phyloP scores from a whole-genome alignment of 2,888 invertebrate genomes.

The Gibbula magus region DNA sequence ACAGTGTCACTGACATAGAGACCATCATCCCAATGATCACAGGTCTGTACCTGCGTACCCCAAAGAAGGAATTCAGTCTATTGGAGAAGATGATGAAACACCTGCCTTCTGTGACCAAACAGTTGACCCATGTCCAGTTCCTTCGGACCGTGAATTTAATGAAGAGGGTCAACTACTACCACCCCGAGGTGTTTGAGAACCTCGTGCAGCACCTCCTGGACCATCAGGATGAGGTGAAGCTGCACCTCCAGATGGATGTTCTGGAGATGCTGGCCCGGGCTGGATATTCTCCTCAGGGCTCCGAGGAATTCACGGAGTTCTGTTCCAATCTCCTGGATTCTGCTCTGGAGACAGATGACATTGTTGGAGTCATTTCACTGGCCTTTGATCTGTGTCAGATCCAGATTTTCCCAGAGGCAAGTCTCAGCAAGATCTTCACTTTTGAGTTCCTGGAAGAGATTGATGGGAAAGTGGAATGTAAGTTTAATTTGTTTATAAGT shows the following conservation, averaged over 20 bases:
- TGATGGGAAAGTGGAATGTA: constrained; percentile 45
- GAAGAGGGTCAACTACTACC: constrained; percentile 29
- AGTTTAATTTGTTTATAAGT: background rate
- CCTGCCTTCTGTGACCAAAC: constrained; percentile 3
- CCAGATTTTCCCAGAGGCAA: constrained; percentile 45
- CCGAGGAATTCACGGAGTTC: constrained; percentile 36
- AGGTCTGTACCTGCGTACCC: constrained; percentile 11
- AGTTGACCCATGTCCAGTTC: background rate
- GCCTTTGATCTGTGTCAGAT: constrained; percentile 38
- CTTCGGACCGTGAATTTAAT: background rate
- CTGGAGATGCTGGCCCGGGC: constrained; percentile 9
- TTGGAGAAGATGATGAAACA: constrained; percentile 27
- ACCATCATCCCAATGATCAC: constrained; percentile 26
- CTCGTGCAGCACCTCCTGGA: constrained; percentile 29
- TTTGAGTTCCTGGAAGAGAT: constrained; percentile 47
- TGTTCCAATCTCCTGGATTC: constrained; percentile 20
- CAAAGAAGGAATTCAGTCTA: background rate
- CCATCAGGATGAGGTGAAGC: constrained; percentile 4
- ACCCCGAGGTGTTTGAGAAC: constrained; percentile 41
- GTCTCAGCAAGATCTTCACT: constrained; percentile 43
- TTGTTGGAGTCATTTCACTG: constrained; percentile 28
- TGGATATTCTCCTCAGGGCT: constrained; percentile 40
- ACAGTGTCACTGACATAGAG: constrained; percentile 13
- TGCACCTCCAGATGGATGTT: constrained; percentile 6
- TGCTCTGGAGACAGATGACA: background rate